Evolutionary conservation across 2,797 vertebrate genomes (phyloP).

Genomic region (Simalia tracyae): DNA sequence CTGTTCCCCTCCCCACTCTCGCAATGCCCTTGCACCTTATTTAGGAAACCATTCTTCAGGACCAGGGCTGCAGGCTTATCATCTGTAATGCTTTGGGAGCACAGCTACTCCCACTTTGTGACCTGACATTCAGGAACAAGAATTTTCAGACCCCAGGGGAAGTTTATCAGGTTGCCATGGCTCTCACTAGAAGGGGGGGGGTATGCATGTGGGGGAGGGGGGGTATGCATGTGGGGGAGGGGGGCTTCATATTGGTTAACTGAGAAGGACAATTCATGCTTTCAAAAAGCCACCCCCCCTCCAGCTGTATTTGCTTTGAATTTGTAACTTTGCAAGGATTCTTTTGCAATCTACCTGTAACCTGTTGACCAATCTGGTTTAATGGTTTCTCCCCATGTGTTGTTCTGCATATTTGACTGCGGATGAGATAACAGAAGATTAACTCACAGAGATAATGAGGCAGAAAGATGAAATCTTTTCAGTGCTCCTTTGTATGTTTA

Average conservation of each 20-base stretch:
- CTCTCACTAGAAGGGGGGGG: not conserved
- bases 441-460: not conserved
- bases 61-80: not conserved
- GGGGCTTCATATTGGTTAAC: not conserved
- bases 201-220: not conserved
- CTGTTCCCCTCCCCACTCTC: not conserved
- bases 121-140: not conserved
- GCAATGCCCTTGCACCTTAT: not conserved
- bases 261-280: not conserved
- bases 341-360: not conserved
- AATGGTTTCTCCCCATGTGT: not conserved
- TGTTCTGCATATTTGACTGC: not conserved
- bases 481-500: not conserved
- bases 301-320: not conserved
- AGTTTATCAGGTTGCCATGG: not conserved
- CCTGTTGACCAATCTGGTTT: not conserved
- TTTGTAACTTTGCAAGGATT: conserved; percentile 1
- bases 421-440: not conserved
- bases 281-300: not conserved
- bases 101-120: not conserved
- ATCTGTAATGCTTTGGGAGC: not conserved
- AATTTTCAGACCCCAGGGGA: not conserved
- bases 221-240: not conserved
- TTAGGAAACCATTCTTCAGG: not conserved
- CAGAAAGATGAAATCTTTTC: not conserved